A percentile compares a stretch with the other conserved stretches of the same genome.
Conservation (phyloP, 2,797 vertebrate genomes). For the Muraenolepis orangiensis region DNA sequence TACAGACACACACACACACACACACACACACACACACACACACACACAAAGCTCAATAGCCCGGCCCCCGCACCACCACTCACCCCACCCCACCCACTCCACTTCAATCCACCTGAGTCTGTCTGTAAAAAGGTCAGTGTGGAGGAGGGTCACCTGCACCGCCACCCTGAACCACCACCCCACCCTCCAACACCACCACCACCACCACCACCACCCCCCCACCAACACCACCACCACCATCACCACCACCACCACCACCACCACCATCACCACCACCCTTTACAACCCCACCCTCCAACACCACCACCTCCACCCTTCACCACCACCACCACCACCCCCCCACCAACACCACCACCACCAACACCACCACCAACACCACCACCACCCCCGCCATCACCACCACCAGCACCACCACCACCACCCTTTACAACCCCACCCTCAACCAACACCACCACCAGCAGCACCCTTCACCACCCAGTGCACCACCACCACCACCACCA, state of each 20-base stretch:
- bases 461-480: too few species aligned
- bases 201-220: conserved; percentile 33
- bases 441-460: conserved; percentile 19
- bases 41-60: too few species aligned
- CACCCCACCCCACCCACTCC: conserved; percentile 35
- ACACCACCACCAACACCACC: conserved; percentile 40
- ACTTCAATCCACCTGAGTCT: conserved; percentile 67
- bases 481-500: conserved; percentile 54
- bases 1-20: too few species aligned
- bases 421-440: conserved; percentile 47
- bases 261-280: conserved; percentile 47
- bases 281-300: conserved; percentile 41
- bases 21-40: too few species aligned
- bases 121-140: conserved; percentile 64
- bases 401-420: conserved; percentile 43
- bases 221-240: conserved; percentile 42
- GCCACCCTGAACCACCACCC: conserved; percentile 29
- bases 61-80: conserved; percentile 18
- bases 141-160: conserved; percentile 68
- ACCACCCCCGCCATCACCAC: too few species aligned
- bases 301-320: conserved; percentile 34
- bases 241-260: conserved; percentile 24
- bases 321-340: conserved; percentile 36
- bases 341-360: conserved; percentile 23
- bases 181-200: conserved; percentile 35